Evolutionary conservation across 2,113 vertebrate genomes (phyloP), one percentile per base, ranked within the genome.

Genomic region (Zosterops japonicus): DNA sequence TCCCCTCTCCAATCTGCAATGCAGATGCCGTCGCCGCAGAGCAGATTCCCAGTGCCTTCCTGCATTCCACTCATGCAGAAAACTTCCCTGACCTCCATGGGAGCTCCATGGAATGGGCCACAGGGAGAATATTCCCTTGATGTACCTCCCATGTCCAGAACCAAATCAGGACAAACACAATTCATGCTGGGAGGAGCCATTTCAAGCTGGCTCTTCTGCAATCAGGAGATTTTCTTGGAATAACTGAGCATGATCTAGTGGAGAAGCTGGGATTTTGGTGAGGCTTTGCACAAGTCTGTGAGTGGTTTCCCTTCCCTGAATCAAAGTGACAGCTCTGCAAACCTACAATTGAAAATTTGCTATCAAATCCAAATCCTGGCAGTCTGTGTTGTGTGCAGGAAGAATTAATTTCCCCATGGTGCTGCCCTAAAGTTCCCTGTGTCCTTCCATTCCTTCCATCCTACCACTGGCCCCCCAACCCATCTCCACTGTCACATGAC

Each of bases 1-100:
- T 94, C 67, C 47, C 61, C 77, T 97, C 81, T 95, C 67, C 89
- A 89, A 95, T 97, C 96, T 97, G 94, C 96, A 96, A 95, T 97
- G 95, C 96, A 97, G 96, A 95, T 96, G 93, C 92, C 8, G 44
- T 83, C 20, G 6, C 89, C 3, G 39, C 93, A 93, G 75, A 95
- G 96, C 93, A 90, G 85, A 93, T 95, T 96, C 74, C 93, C 74
- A 4, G 83, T 24, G 92, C 87, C 70, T 77, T n/a, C 70, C 87
- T 93, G 90, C 82, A 60, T 69, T 70, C 87, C 36, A 52, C 83
- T 79, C 65, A 28, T 50, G 89, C 70, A 76, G n/a, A 63, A 95
- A 93, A 60, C 94, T 85, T 61, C 55, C 25, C 76, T 74, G 91
- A 80, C 42, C 39, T 89, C 85, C 53, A 2, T 4, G 47, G 94